Percentiles rank a stretch among this genome's conserved stretches.
phyloP scores from a whole-genome alignment of 2,797 vertebrate species.

The Thunnus albacares region DNA sequence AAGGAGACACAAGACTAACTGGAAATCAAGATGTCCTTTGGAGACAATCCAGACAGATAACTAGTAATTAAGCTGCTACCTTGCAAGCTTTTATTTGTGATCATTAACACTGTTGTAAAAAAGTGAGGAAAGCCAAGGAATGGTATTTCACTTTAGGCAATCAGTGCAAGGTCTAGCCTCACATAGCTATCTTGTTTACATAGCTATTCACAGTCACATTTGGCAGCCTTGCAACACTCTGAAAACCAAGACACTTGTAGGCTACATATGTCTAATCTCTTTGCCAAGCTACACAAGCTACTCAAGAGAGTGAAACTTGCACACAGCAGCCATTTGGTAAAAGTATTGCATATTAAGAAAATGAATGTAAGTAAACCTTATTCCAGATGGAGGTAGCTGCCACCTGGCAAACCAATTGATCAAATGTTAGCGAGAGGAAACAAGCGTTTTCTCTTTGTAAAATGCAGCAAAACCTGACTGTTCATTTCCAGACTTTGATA shows the following conservation, averaged over 20 bases:
- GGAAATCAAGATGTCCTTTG: conserved; percentile 70
- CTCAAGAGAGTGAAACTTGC: conserved; percentile 77
- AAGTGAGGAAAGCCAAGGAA: conserved; percentile 74
- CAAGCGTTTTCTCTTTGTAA: conserved; percentile 40
- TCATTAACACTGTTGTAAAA: conserved; percentile 82
- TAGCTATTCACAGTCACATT: conserved; percentile 84
- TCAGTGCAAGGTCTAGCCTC: conserved; percentile 74
- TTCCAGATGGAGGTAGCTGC: conserved; percentile 78
- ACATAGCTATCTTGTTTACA: conserved; percentile 84
- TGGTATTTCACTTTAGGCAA: conserved; percentile 81
- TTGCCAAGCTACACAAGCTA: conserved; percentile 81
- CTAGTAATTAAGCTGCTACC: conserved; percentile 77
- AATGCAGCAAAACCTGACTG: conserved; percentile 31
- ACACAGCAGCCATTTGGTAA: conserved; percentile 75
- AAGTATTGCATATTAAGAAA: conserved; percentile 70
- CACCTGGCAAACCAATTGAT: conserved; percentile 79
- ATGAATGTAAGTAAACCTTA: conserved; percentile 63
- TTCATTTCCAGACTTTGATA: conserved; percentile 48
- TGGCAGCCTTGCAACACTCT: conserved; percentile 77
- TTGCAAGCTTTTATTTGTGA: conserved; percentile 75
- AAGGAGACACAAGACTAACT: conserved; percentile 57
- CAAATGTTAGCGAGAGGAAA: conserved; percentile 61
- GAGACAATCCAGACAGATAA: conserved; percentile 72
- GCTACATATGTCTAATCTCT: conserved; percentile 80
- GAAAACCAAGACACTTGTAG: conserved; percentile 81